phyloP scores from a whole-genome alignment of 2,113 vertebrate species.

The Podocnemis expansa region DNA sequence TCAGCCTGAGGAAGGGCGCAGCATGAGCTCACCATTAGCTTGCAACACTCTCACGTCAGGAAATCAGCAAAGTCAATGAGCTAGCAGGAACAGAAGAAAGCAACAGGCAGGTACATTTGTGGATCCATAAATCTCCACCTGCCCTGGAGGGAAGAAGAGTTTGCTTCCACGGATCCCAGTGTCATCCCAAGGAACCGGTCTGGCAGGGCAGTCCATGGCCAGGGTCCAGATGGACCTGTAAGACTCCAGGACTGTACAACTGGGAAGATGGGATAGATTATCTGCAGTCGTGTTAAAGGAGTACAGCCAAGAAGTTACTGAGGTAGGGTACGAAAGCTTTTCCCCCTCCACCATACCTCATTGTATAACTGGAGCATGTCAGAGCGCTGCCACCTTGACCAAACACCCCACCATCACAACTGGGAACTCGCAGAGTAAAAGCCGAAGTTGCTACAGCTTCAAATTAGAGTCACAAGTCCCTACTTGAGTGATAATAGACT shows the following conservation, averaged over 20 bases:
- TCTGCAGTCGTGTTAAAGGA: background rate
- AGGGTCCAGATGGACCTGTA: background rate
- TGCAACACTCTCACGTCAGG: background rate
- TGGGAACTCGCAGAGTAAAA: background rate
- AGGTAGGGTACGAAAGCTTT: background rate
- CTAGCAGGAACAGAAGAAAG: background rate
- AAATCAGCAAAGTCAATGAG: background rate
- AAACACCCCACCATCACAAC: background rate
- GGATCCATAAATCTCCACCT: background rate
- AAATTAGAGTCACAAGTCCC: background rate
- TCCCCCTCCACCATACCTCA: background rate
- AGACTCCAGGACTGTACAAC: background rate
- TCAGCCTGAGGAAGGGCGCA: background rate
- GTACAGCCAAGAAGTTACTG: background rate
- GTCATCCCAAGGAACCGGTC: background rate
- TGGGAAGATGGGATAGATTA: background rate
- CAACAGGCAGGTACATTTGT: background rate
- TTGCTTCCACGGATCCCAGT: background rate
- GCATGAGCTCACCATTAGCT: background rate
- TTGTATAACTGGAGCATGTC: background rate
- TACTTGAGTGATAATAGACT: background rate
- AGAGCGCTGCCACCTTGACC: background rate
- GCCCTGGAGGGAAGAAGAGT: background rate
- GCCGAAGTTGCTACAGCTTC: background rate
- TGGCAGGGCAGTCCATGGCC: background rate